Evolutionary conservation across 2,797 vertebrate species (phyloP).

Genomic region (Anguilla pacifica): DNA sequence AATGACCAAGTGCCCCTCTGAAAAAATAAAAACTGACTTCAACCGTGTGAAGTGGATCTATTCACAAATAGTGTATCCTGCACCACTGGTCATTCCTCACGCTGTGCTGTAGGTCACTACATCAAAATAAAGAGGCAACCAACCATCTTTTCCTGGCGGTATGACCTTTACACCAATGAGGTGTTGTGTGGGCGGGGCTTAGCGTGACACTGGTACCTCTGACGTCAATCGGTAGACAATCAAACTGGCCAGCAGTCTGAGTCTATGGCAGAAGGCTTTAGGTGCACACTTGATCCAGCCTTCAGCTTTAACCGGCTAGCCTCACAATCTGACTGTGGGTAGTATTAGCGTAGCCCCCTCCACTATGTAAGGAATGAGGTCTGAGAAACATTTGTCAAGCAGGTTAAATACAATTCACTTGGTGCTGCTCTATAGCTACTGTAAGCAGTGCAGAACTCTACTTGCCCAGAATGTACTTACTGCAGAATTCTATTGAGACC

Average conservation of each 20-base stretch:
- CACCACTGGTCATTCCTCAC: not conserved
- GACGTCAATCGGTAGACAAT: not conserved
- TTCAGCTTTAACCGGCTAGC: not conserved
- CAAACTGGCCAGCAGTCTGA: not conserved
- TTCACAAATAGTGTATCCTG: not conserved
- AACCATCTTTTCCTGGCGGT: not conserved
- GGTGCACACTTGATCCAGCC: not conserved
- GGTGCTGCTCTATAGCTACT: not conserved
- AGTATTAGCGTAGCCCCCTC: not conserved
- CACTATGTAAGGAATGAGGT: not conserved
- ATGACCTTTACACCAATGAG: not conserved
- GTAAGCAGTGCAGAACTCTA: not conserved
- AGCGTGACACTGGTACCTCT: not conserved
- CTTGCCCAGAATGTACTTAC: not conserved
- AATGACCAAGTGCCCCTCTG: not conserved
- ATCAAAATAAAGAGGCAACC: not conserved
- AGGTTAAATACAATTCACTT: not conserved
- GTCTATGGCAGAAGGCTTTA: not conserved
- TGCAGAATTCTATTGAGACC: not conserved
- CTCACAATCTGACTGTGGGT: not conserved
- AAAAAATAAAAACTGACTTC: not conserved
- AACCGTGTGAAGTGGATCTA: not conserved
- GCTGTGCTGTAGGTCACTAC: not conserved
- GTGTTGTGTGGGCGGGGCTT: not conserved
- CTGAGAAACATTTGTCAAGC: not conserved